These are phyloP conservation scores for Sitta carolinensis DNA, from an alignment of 2,797 vertebrate species.

Conservation along the genomic window DNA sequence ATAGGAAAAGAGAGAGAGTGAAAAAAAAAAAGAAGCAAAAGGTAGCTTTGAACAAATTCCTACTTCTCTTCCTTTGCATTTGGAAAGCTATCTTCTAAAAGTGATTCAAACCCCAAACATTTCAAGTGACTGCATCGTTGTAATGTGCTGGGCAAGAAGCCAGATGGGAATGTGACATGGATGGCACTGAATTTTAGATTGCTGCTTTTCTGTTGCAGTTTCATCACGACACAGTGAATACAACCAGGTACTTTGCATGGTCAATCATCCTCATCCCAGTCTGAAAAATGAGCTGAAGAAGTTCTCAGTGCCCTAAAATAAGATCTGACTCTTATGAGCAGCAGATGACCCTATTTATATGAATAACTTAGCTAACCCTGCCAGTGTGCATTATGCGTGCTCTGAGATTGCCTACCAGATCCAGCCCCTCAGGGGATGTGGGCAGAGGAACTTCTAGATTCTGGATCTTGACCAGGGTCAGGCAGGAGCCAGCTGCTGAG, in stretches of 20 bases:
- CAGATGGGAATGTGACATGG: neutral
- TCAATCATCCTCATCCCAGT: neutral
- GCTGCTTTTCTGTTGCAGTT: neutral
- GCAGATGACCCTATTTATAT: neutral
- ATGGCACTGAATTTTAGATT: neutral
- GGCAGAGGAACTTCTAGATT: slow-evolving; percentile 52
- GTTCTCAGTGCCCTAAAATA: neutral
- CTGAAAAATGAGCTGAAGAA: neutral
- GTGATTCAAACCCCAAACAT: neutral
- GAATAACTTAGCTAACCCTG: neutral
- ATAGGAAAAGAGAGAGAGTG: neutral
- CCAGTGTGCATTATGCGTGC: neutral
- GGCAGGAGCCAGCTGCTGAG: slow-evolving; percentile 40
- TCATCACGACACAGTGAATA: neutral
- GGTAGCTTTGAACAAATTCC: neutral
- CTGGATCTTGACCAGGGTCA: slow-evolving; percentile 49
- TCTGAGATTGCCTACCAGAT: slow-evolving; percentile 57
- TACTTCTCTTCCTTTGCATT: neutral
- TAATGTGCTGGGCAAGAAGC: neutral
- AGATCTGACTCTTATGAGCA: neutral
- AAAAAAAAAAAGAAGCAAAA: neutral
- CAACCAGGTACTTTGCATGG: neutral
- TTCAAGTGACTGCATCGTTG: neutral
- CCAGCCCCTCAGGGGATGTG: slow-evolving; percentile 43
- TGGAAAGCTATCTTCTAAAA: neutral